Conservation (phyloP, 92 coral and sea anemone species). For the Blastomussa wellsi region DNA sequence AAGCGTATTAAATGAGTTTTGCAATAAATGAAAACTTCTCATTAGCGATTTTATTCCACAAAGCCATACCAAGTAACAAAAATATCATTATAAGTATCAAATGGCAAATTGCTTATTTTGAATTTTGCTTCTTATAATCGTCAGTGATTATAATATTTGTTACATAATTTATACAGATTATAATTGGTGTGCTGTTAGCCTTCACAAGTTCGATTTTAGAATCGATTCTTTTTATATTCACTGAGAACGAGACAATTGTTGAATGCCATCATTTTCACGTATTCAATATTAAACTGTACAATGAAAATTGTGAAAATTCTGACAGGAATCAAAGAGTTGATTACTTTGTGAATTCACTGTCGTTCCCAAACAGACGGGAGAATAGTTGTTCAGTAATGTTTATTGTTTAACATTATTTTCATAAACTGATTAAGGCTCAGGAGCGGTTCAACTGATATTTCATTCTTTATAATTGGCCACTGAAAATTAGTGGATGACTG, state of each 20-base stretch:
- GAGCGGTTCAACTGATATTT: background rate
- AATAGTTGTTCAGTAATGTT: background rate
- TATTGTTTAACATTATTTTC: background rate
- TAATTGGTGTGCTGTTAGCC: background rate
- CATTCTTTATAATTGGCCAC: background rate
- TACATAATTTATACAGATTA: background rate
- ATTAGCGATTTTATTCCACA: background rate
- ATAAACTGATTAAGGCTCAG: background rate
- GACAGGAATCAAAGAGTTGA: background rate
- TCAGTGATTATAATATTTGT: background rate
- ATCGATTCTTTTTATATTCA: background rate
- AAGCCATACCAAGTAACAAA: background rate
- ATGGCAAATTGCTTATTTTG: background rate
- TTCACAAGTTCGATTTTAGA: background rate
- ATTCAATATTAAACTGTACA: background rate
- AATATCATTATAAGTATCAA: background rate
- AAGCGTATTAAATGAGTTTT: background rate
- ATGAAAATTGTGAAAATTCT: background rate
- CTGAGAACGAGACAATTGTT: background rate
- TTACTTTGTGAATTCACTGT: background rate
- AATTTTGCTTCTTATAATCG: background rate
- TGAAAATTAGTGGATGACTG: background rate
- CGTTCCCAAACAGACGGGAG: background rate
- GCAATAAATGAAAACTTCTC: background rate
- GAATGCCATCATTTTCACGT: background rate